Conservation (phyloP, 2,113 vertebrate genomes). For the Lophius piscatorius region DNA sequence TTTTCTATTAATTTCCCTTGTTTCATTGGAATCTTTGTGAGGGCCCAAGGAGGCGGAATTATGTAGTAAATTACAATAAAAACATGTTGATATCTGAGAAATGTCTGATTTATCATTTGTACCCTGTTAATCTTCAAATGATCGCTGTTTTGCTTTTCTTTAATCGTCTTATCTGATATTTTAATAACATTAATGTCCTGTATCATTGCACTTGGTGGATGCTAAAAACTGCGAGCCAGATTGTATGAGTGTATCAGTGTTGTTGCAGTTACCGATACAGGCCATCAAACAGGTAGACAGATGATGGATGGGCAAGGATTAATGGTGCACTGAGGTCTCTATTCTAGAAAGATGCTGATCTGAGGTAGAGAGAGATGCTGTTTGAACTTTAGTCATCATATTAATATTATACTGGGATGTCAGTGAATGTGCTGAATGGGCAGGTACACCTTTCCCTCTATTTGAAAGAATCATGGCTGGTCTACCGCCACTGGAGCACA, state of each 20-base stretch:
- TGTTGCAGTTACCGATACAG: slow-evolving; percentile 46
- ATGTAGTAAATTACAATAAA: too few species aligned
- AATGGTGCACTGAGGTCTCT: slow-evolving; percentile 61
- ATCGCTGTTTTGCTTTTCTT: neutral
- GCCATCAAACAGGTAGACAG: slow-evolving; percentile 46
- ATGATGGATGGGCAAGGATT: slow-evolving; percentile 60
- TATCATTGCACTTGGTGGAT: neutral
- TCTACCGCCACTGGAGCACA: slow-evolving; percentile 23
- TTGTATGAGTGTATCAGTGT: slow-evolving; percentile 34
- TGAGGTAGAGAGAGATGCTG: slow-evolving; percentile 14
- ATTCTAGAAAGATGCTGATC: slow-evolving; percentile 24
- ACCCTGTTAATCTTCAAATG: too few species aligned
- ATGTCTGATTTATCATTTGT: too few species aligned
- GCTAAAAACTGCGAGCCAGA: slow-evolving; percentile 25
- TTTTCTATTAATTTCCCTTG: too few species aligned
- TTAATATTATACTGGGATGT: slow-evolving; percentile 41
- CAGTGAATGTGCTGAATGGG: slow-evolving; percentile 59
- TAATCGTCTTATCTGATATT: neutral
- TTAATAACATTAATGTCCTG: neutral
- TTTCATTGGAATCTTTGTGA: too few species aligned
- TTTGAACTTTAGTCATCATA: slow-evolving; percentile 57
- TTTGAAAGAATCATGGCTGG: slow-evolving; percentile 52
- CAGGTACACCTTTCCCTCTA: slow-evolving; percentile 49
- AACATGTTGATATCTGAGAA: too few species aligned
- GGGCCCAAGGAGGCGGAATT: too few species aligned